Conservation (phyloP, 2,113 vertebrate genomes). For the Alosa alosa region DNA sequence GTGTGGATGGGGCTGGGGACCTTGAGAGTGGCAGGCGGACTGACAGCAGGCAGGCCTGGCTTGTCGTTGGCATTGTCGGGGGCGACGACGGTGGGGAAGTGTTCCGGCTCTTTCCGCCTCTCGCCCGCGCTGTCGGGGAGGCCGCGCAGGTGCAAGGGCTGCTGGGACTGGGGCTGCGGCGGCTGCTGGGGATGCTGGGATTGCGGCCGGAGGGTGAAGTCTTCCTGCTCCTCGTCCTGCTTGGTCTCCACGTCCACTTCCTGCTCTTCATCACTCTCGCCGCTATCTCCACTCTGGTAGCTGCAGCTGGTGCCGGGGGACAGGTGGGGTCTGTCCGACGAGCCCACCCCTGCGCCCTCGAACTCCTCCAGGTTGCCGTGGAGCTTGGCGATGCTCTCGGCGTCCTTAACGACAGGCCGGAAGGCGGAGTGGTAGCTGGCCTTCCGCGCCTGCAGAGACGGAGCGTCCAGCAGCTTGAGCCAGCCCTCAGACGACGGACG, state of each 20-base stretch:
- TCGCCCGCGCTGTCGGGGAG: slow-evolving; percentile 66
- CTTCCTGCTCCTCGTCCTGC: slow-evolving; percentile 82
- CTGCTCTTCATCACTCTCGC: slow-evolving; percentile 79
- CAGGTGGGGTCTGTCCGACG: slow-evolving; percentile 65
- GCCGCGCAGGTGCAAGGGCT: slow-evolving; percentile 65
- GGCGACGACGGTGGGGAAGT: slow-evolving; percentile 62
- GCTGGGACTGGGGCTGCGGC: slow-evolving; percentile 58
- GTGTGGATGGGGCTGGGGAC: slow-evolving; percentile 72
- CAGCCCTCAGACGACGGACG: slow-evolving; percentile 71
- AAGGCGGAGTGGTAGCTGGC: slow-evolving; percentile 87
- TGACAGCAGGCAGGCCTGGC: slow-evolving; percentile 63
- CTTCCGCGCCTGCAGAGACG: slow-evolving; percentile 71
- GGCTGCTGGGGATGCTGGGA: slow-evolving; percentile 53
- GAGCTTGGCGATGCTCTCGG: slow-evolving; percentile 88
- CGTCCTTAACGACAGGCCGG: slow-evolving; percentile 86
- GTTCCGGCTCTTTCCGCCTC: slow-evolving; percentile 68
- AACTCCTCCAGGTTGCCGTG: slow-evolving; percentile 76
- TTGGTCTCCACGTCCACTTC: slow-evolving; percentile 93
- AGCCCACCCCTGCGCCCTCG: slow-evolving; percentile 4
- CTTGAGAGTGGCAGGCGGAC: slow-evolving; percentile 67
- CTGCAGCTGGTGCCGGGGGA: slow-evolving; percentile 88
- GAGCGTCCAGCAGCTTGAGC: slow-evolving; percentile 73
- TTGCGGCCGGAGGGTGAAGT: slow-evolving; percentile 50
- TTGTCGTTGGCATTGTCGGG: slow-evolving; percentile 74
- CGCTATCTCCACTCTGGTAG: slow-evolving; percentile 83